Base-by-base conservation (phyloP, 1,140 invertebrate genomes). In the Euura lappo region DNA sequence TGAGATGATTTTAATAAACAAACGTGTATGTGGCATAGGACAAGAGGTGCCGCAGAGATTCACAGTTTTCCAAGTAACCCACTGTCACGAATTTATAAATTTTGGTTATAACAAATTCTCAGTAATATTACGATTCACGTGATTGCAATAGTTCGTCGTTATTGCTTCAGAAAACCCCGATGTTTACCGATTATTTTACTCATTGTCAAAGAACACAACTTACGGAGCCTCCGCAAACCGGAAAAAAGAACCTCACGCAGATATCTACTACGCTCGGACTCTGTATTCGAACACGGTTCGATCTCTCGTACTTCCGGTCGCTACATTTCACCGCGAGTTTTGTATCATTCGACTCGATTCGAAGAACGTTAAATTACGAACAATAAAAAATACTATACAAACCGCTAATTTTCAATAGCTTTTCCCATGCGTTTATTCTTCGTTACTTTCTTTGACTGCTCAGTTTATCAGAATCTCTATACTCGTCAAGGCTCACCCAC, bases 211-310 rank as follows among this genome's bases (percentile, higher is more conserved):
- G 66, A 44, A 68, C 28, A 44, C 8, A 68, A 68, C 66, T 68
- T 68, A 68, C 66, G 66, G 28, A 11, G 66, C 10, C 44, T 68
- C 66, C 28, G 28, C 13, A 68, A 68, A 28, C 66, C 28, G 66
- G 44, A 68, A 68, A 68, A 68, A 68, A 68, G 66, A 68, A 68
- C 66, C 28, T 68, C 4, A 11, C 66, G 28, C 42, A 28, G 44
- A 11, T 68, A 28, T 28, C 66, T 11, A 44, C 44, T 68, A n/a
- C 4, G 66, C 8, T 68, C 3, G 51, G 51, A 60, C 51, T 60
- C 51, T 3, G 13, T 60, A 60, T 60, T 60, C 51, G 51, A 60
- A 60, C 13, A 60, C 51, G 51, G 8, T 8, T 60, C 13, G 51
- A 60, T 8, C 6, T n/a, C 13, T 28, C 28, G 28, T 28, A 60